Evolutionary conservation across 1,140 invertebrate species (phyloP), one percentile per base, ranked within the genome.

Genomic region (Nilaparvata lugens): DNA sequence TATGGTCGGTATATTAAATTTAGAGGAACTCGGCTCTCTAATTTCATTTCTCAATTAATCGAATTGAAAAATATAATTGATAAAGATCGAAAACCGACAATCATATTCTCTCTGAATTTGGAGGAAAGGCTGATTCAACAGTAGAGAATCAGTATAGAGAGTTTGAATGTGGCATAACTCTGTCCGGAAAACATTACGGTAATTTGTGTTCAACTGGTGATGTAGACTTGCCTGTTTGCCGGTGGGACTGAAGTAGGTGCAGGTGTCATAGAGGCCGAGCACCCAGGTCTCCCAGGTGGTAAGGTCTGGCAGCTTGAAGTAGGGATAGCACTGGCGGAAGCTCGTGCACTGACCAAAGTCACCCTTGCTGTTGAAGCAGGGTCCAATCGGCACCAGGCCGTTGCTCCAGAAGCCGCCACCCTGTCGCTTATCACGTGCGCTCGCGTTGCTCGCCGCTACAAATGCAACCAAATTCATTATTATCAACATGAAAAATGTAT

Each of bases 271-370:
- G 71, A 86, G 82, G 0, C 85, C 85, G 58, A 87, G 79, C 21
- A 87, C 76, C 84, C 85, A 88, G 9, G 81, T 80, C 48, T 88
- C 84, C 66, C 79, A 80, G 35, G 79, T 80, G 28, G 76, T 77
- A 2, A 87, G 68, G 62, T 85, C 79, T 0, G 85, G 81, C 5
- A 80, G 72, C 72, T 89, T 88, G 69, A 87, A 84, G 68, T 86
- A 81, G 0, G 88, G 88, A 70, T 89, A 90, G 68, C 88, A 91
- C 66, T 84, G 78, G 53, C 81, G 79, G 70, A 89, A 90, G 18
- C 81, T 83, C 6, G 83, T 83, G 69, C 89, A 92, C 28, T 77
- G 77, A 9, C 89, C 90, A 2, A 83, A 73, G 62, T 82, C 78
- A 9, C 88, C 88, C 53, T 81, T 76, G 4, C 78, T 79, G 0